Base-by-base conservation (phyloP, 2,797 vertebrate genomes). In the Meriones psammophilus region DNA sequence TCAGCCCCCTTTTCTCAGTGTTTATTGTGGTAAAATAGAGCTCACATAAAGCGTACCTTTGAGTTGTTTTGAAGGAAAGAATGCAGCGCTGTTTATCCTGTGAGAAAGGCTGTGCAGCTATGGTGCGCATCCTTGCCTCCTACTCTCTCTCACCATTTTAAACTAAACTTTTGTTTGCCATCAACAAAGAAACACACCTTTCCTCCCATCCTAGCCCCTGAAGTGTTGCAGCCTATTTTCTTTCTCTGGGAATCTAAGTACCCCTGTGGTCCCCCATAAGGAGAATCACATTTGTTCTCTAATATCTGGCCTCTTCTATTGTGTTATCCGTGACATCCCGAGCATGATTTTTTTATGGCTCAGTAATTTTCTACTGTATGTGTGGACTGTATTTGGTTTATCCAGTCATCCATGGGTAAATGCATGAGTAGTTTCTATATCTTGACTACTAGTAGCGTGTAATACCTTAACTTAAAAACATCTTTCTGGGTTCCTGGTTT, bases 71-170 rank as follows among this genome's bases (percentile, higher is more conserved):
- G 50, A 74, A 74, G 50, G 15, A 60, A 2, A 74, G 33, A 36
- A 71, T 3, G 13, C 7, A 87, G 50, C 6, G 14, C 50, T 56
- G 24, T 39, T 56, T 58, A 12, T 24, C n/a, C 8, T 0, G 0
- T 56, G 26, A 56, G 33, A 24, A 73, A 17, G 22, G 14, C 14
- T 58, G 22, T 73, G n/a, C 1, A 28, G 14, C 46, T 66, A 36
- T 36, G 20, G 5, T 1, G 5, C 2, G 0, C n/a, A 39, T 24
- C 4, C n/a, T 39, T 56, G 4, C 3, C 50, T 28, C 26, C 28
- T 30, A 64, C 30, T 30, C 50, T 73, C 4, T 17, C 50, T 28
- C 33, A 36, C 50, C n/a, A 4, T 36, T 58, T 18, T 7, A 36
- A 58, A 58, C 42, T 50, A 33, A 58, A 58, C 56, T 58, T 58